Percentiles rank a stretch among this genome's conserved stretches.
Evolutionary conservation across 92 coral and sea anemone species (phyloP).

Genomic region (Porites rus): DNA sequence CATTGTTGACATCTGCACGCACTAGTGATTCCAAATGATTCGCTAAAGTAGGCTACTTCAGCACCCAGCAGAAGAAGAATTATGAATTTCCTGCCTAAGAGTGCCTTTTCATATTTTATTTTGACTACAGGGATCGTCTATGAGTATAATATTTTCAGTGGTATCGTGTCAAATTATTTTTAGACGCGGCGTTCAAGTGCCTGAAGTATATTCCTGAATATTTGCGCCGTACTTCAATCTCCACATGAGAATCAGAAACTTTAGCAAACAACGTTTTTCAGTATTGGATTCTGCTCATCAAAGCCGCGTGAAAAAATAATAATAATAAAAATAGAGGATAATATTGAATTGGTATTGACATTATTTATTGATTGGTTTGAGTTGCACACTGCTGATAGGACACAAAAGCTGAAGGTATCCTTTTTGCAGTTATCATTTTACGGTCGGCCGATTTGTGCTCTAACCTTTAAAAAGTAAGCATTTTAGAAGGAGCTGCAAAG

Average conservation of each 20-base stretch:
- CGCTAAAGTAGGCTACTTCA: not conserved
- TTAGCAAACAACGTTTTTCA: not conserved
- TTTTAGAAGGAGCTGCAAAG: too few species aligned
- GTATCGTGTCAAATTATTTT: not conserved
- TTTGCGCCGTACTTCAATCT: not conserved
- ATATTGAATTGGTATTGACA: not conserved
- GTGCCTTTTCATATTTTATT: not conserved
- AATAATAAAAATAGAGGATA: not conserved
- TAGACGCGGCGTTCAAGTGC: not conserved
- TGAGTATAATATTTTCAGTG: not conserved
- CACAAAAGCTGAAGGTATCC: too few species aligned
- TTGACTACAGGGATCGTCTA: not conserved
- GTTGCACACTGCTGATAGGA: not conserved
- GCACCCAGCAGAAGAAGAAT: not conserved
- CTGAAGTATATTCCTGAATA: not conserved
- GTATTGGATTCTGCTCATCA: not conserved
- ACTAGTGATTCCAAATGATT: not conserved
- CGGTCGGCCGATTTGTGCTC: not conserved
- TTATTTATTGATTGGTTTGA: not conserved
- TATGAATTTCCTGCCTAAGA: not conserved
- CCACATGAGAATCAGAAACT: not conserved
- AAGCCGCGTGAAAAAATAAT: not conserved
- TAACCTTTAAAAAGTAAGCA: too few species aligned
- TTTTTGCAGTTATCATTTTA: not conserved
- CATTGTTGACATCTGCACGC: slow-evolving; percentile 36